These are phyloP conservation scores for Aurelia aurita DNA, from an alignment of 30 jellyfish, hydroid and myxozoan genomes.

Conservation along the genomic window DNA sequence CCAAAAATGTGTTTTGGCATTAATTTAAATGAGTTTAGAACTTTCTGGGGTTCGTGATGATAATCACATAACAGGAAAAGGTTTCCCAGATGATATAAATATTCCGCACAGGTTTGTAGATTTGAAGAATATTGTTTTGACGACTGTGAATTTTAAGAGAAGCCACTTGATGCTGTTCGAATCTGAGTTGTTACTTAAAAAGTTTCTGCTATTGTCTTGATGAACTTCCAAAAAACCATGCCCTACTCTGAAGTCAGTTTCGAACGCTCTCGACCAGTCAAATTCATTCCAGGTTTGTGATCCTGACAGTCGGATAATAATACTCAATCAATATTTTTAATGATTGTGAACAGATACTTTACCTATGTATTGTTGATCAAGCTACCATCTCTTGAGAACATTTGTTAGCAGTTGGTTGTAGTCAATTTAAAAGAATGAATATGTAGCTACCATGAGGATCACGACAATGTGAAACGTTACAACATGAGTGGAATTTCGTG, in stretches of 20 bases:
- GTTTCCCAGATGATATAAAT: background rate
- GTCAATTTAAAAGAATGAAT: background rate
- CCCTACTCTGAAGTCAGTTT: background rate
- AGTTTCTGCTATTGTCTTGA: constrained; percentile 1
- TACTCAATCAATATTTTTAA: background rate
- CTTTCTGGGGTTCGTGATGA: background rate
- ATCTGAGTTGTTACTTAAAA: background rate
- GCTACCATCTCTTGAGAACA: background rate
- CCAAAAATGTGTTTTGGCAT: background rate
- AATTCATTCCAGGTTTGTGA: background rate
- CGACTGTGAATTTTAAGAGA: constrained; percentile 1
- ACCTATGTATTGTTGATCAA: constrained; percentile 1
- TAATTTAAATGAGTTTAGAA: background rate
- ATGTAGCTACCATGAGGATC: background rate
- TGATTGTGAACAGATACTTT: background rate
- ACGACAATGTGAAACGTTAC: constrained; percentile 1
- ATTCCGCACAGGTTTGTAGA: background rate
- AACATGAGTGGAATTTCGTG: constrained; percentile 2
- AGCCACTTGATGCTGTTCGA: constrained; percentile 4
- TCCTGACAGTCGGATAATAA: background rate
- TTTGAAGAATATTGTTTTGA: background rate
- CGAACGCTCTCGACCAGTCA: constrained; percentile 12
- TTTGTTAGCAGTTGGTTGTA: constrained; percentile 7
- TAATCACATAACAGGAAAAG: constrained; percentile 5
- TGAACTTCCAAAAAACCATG: background rate